phyloP scores from a whole-genome alignment of 2,888 invertebrate genomes.

The Urechis unicinctus region DNA sequence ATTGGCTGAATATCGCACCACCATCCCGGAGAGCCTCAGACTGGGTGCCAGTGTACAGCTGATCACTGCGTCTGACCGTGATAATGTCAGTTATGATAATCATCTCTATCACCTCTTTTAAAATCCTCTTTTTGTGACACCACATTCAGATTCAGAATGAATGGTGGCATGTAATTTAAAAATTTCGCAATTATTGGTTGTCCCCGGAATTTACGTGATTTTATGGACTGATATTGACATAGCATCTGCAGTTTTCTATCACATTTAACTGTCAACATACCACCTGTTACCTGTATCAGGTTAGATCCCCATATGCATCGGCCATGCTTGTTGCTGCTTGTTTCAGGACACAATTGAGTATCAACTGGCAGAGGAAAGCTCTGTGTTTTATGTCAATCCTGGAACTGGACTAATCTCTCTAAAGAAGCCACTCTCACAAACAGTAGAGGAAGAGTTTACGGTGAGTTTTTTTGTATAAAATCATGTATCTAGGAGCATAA shows the following conservation, averaged over 20 bases:
- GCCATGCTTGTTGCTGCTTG: background rate
- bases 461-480: constrained; percentile 6
- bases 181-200: too few relatives aligned
- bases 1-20: constrained; percentile 23
- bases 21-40: constrained; percentile 27
- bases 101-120: background rate
- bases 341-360: constrained; percentile 22
- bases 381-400: constrained; percentile 23
- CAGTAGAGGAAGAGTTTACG: constrained; percentile 18
- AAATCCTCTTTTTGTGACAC: too few relatives aligned
- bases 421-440: constrained; percentile 20
- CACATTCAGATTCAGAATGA: too few relatives aligned
- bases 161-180: too few relatives aligned
- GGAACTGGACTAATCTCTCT: constrained; percentile 21
- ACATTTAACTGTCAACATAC: too few relatives aligned
- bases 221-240: too few relatives aligned
- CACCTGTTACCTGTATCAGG: too few relatives aligned
- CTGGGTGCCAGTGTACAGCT: constrained; percentile 29
- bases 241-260: too few relatives aligned
- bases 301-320: too few relatives aligned
- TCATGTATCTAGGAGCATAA: background rate
- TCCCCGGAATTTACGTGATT: too few relatives aligned
- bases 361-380: constrained; percentile 16
- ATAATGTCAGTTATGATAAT: constrained; percentile 12
- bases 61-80: constrained; percentile 27